phyloP scores from a whole-genome alignment of 2,113 vertebrate species.

The Seriola dumerili region DNA sequence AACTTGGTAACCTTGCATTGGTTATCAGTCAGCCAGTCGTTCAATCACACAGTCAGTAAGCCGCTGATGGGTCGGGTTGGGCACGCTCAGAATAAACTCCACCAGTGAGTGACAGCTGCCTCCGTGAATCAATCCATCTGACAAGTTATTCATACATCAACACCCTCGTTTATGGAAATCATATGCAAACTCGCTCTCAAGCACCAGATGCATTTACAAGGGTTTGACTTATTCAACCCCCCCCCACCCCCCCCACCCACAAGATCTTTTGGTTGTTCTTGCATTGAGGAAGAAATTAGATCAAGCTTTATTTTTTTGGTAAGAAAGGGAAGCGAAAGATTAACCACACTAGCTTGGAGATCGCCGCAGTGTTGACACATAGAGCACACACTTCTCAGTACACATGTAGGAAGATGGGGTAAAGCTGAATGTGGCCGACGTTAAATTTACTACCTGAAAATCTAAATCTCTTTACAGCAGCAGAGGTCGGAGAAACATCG shows the following conservation, averaged over 20 bases:
- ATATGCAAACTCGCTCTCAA: conserved; percentile 62
- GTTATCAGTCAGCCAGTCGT: conserved; percentile 46
- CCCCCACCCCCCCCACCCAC: conserved; percentile 9
- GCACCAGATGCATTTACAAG: conserved; percentile 34
- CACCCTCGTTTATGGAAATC: conserved; percentile 69
- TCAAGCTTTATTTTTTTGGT: background rate
- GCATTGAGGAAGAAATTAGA: background rate
- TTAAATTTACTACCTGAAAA: conserved; percentile 2
- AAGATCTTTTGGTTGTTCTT: conserved; percentile 33
- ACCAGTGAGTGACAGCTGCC: conserved; percentile 64
- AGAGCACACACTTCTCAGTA: background rate
- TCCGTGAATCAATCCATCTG: conserved; percentile 67
- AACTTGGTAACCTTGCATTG: conserved; percentile 20
- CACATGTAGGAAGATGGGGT: background rate
- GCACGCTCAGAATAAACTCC: conserved; percentile 55
- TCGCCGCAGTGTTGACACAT: conserved; percentile 5
- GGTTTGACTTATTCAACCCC: conserved; percentile 32
- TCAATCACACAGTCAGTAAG: conserved; percentile 42
- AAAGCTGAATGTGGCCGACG: background rate
- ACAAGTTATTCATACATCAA: conserved; percentile 74
- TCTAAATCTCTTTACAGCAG: background rate
- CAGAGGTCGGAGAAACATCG: background rate
- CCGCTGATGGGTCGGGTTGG: conserved; percentile 37
- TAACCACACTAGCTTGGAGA: background rate
- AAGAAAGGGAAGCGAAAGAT: background rate